Conservation (phyloP, 2,113 vertebrate species). For the Pseudorectes ferrugineus region DNA sequence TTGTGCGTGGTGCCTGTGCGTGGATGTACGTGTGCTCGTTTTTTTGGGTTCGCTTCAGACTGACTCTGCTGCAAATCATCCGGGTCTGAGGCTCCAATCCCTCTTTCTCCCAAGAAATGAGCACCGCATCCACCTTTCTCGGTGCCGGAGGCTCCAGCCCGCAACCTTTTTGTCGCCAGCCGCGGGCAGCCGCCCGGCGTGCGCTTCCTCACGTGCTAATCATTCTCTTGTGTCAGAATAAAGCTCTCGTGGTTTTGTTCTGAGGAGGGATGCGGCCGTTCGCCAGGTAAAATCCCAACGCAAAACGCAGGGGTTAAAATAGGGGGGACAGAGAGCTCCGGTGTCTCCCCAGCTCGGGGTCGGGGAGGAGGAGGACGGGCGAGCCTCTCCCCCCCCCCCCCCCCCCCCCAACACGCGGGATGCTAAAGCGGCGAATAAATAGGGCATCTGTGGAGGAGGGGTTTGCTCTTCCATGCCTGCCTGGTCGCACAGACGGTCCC, state of each 20-base stretch:
- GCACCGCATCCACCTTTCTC: not conserved
- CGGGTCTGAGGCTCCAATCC: not conserved
- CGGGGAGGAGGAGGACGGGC: not conserved
- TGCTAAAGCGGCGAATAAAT: constrained; percentile 68
- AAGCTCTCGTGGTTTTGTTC: constrained; percentile 1
- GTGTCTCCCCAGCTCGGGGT: not conserved
- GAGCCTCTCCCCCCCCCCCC: not conserved
- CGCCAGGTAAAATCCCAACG: constrained; percentile 39
- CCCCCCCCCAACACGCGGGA: not conserved
- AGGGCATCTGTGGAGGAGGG: constrained; percentile 73
- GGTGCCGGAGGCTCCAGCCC: not conserved
- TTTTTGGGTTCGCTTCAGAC: not conserved
- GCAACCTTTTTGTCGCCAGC: not conserved
- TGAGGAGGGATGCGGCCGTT: constrained; percentile 46
- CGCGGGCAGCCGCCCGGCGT: not conserved
- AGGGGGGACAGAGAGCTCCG: not conserved
- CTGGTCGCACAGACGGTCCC: constrained; percentile 21
- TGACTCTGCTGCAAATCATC: not conserved
- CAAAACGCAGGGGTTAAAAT: not conserved
- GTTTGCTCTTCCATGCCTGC: constrained; percentile 49
- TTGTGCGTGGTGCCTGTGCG: not conserved
- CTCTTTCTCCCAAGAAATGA: not conserved
- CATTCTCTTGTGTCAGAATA: constrained; percentile 9
- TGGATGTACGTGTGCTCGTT: not conserved
- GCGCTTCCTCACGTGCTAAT: not conserved